These are phyloP conservation scores for Erithacus rubecula DNA, from an alignment of 2,797 vertebrate genomes.

Conservation along the genomic window DNA sequence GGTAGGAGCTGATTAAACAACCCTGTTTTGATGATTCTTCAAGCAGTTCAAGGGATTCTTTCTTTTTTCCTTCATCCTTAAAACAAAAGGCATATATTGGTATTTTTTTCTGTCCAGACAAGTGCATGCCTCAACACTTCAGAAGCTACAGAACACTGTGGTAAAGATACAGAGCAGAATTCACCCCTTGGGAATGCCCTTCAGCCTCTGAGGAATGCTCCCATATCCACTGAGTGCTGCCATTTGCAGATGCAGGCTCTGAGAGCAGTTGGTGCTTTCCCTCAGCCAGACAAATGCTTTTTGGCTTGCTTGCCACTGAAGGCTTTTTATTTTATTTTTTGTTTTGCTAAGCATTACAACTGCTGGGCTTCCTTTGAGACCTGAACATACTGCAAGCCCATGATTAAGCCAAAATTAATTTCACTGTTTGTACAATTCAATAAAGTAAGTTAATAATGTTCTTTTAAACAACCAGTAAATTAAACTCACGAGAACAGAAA, in stretches of 20 bases:
- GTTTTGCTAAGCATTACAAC: background rate
- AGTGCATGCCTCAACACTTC: background rate
- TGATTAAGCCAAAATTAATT: background rate
- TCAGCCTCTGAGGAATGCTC: background rate
- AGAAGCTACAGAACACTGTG: background rate
- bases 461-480: background rate
- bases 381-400: background rate
- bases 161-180: background rate
- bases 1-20: constrained; percentile 90
- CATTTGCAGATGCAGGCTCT: background rate
- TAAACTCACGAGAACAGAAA: background rate
- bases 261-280: background rate
- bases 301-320: background rate
- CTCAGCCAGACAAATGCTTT: background rate
- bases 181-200: background rate
- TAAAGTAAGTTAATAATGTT: background rate
- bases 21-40: constrained; percentile 87
- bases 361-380: background rate
- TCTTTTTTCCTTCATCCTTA: constrained; percentile 85
- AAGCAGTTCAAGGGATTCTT: constrained; percentile 83
- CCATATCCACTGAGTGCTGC: background rate
- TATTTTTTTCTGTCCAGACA: background rate
- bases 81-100: background rate
- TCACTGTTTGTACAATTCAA: background rate
- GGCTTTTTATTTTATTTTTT: background rate